Evolutionary conservation across 2,888 invertebrate species (phyloP).

Genomic region (Aricia artaxerxes): DNA sequence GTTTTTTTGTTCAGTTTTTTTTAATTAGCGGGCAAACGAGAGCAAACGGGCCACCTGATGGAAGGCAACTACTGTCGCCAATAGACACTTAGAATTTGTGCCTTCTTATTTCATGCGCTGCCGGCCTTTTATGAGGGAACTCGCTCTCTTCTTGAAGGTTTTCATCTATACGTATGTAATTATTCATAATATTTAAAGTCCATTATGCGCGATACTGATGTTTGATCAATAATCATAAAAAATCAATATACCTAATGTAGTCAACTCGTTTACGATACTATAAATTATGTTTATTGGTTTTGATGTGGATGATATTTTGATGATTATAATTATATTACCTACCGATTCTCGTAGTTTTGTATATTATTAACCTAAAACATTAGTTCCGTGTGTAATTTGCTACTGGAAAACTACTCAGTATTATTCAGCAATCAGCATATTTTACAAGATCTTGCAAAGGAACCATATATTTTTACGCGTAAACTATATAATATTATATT

Average conservation of each 20-base stretch:
- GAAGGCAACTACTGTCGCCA: no score
- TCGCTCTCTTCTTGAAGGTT: no score
- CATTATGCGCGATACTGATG: neutral
- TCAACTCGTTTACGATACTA: slow-evolving; percentile 10
- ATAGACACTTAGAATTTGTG: no score
- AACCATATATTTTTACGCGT: no score
- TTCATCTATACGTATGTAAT: neutral
- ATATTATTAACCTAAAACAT: slow-evolving; percentile 16
- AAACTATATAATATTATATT: no score
- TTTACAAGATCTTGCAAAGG: no score
- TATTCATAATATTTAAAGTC: neutral
- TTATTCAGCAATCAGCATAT: neutral
- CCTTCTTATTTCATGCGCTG: no score
- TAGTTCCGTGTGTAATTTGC: neutral
- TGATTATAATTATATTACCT: neutral
- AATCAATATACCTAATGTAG: slow-evolving; percentile 18
- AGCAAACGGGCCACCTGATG: no score
- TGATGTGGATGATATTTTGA: slow-evolving; percentile 8
- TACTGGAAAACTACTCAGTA: neutral
- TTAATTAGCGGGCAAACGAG: no score
- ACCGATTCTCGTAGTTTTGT: slow-evolving; percentile 9
- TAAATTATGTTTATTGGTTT: slow-evolving; percentile 18
- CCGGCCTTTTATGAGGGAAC: no score
- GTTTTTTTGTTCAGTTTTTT: no score
- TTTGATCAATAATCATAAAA: slow-evolving; percentile 7